Base-by-base conservation (phyloP, 1,140 invertebrate species). In the Cardiocondyla obscurior region DNA sequence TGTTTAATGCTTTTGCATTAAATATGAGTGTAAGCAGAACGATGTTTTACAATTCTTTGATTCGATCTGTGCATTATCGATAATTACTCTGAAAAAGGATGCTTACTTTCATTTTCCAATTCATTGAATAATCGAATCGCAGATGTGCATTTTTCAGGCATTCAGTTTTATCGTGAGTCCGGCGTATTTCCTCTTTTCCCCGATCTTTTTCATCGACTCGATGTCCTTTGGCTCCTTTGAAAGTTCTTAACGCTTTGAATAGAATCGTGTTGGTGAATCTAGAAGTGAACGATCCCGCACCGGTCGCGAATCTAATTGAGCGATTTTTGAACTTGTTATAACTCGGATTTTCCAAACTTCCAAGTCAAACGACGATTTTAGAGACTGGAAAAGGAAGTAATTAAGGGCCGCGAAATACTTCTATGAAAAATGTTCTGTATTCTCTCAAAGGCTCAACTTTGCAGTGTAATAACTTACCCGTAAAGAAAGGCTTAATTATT, bases 291-390 rank as follows among this genome's bases (percentile, higher is more conserved):
- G 58, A 69, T 70, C 22, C 39, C n/a, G 25, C 14, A 33, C 42
- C 14, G 67, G 64, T 53, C 30, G 69, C 69, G 81, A 76, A 82
- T 87, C 81, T 88, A 87, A 88, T 88, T 58, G 62, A 84, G 74
- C 73, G 73, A 84, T 88, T 87, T 81, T 87, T 82, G 69, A 79
- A 70, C 67, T 73, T 42, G 67, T 87, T 86, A 76, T 87, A 87
- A 79, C 85, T 86, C 69, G 39, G 55, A 79, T 77, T 81, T 72
- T 72, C 77, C 67, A 73, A 70, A 70, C 77, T 70, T 36, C 64
- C 33, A 62, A 67, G 33, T 73, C 77, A 70, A 73, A 49, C 51
- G 67, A 60, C 39, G 39, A 81, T 73, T 73, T 81, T 51, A 73
- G 28, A 46, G 28, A 58, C 7, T 25, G 39, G 19, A n/a, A 82